phyloP scores from a whole-genome alignment of 2,888 invertebrate genomes.

The Rambutsinella grinnellia region DNA sequence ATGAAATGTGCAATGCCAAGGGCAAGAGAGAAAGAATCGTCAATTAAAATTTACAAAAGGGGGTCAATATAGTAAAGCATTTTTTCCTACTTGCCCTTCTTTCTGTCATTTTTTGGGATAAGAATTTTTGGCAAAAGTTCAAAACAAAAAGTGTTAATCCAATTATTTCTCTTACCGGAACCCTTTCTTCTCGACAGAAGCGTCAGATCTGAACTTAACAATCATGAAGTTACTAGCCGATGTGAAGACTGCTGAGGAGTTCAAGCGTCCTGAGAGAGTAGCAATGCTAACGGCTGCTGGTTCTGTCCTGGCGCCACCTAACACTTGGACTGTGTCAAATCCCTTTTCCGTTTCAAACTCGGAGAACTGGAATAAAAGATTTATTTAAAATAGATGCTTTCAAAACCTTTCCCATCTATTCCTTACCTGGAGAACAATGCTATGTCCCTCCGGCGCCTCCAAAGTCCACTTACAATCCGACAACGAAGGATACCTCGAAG shows the following conservation, averaged over 20 bases:
- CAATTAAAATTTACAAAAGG: slow-evolving; percentile 50
- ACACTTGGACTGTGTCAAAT: slow-evolving; percentile 95
- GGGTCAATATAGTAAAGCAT: slow-evolving; percentile 39
- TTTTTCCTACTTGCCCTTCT: not conserved
- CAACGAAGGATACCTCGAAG: slow-evolving; percentile 88
- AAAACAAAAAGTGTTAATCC: too few species aligned
- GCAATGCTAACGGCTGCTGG: slow-evolving; percentile 92
- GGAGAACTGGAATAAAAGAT: slow-evolving; percentile 79
- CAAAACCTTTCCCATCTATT: not conserved
- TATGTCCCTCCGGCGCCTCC: slow-evolving; percentile 96
- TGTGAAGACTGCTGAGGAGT: slow-evolving; percentile 86
- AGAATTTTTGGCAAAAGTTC: too few species aligned
- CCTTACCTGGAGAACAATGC: slow-evolving; percentile 83
- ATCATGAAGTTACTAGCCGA: slow-evolving; percentile 99
- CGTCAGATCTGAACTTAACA: slow-evolving; percentile 95
- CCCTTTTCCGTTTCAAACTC: slow-evolving; percentile 98
- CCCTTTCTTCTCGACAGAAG: slow-evolving; percentile 92
- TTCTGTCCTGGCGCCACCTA: slow-evolving; percentile 95
- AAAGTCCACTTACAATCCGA: slow-evolving; percentile 97
- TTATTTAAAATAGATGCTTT: not conserved
- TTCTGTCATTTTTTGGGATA: not conserved
- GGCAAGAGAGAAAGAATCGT: slow-evolving; percentile 32
- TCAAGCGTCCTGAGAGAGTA: slow-evolving; percentile 92
- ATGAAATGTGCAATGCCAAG: slow-evolving; percentile 39
- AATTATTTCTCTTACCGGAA: slow-evolving; percentile 79